Percentiles rank a stretch among this genome's conserved stretches.
Evolutionary conservation across 2,113 vertebrate species (phyloP).

Genomic region (Ia io): DNA sequence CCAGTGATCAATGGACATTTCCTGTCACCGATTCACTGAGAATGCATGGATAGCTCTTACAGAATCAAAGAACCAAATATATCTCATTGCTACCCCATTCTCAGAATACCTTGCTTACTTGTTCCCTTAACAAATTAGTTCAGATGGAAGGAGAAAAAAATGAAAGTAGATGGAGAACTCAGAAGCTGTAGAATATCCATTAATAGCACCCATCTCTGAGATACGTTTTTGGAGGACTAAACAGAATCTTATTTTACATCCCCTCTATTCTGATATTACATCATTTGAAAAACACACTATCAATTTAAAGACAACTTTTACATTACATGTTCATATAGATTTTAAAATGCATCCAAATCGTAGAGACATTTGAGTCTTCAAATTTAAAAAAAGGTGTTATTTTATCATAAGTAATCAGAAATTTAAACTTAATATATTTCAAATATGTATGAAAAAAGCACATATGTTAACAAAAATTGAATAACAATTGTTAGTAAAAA

Average conservation of each 20-base stretch:
- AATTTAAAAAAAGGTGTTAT: neutral
- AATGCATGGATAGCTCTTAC: neutral
- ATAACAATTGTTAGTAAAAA: neutral
- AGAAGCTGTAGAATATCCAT: neutral
- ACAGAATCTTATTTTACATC: neutral
- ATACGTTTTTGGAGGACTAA: neutral
- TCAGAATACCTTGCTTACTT: neutral
- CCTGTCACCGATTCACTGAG: neutral
- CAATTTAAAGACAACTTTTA: neutral
- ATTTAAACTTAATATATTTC: neutral
- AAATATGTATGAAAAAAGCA: neutral
- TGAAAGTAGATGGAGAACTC: neutral
- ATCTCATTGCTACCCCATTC: neutral
- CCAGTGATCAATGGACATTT: neutral
- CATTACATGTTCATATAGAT: neutral
- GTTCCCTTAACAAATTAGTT: neutral
- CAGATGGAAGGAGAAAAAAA: neutral
- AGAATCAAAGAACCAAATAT: neutral
- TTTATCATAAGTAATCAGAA: neutral
- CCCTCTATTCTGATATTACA: neutral
- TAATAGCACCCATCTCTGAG: neutral
- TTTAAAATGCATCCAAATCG: neutral
- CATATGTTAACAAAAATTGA: neutral
- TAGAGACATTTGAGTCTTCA: neutral
- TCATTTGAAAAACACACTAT: neutral